Evolutionary conservation across 2,888 invertebrate species (phyloP), one percentile per base, ranked within the genome.

Genomic region (Operophtera brumata): DNA sequence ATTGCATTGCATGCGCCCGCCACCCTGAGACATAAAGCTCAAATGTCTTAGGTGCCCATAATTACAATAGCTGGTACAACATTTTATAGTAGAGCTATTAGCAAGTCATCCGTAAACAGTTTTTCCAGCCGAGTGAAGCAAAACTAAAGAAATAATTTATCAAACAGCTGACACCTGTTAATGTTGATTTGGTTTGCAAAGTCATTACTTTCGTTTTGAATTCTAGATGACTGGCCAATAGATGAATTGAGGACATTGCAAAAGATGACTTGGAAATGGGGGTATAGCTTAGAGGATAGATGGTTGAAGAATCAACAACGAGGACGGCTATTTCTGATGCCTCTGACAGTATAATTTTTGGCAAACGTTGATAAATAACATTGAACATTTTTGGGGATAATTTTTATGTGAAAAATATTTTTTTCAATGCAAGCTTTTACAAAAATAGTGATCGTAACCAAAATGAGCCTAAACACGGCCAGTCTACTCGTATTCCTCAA

Each of bases 71-170:
- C 20, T 20, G 20, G 20, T 20, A 20, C 54, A 62, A 63, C 6
- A 59, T 57, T 61, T 55, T 59, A 37, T 52, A 59, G 37, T 64
- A 47, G 48, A 62, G 34, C 59, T 64, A 71, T 65, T 66, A 71
- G 55, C 69, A 61, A 71, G 65, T 71, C 69, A 71, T 66, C 65
- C 28, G 57, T 54, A 65, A 67, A 67, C 66, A 44, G 49, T 59
- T 61, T 62, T 62, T 54, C 48, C 54, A 54, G 52, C 51, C 44
- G 49, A 52, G 47, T 54, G 59, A 53, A 64, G 62, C 62, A 61
- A 71, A 72, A 67, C 66, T 66, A 69, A 62, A 53, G 52, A 57
- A 51, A 65, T 62, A 61, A 75, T 74, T 71, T 61, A 66, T 72
- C 65, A 70, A 69, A 65, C 65, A 67, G 63, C 67, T 67, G 73